Conservation (phyloP, 2,888 invertebrate species). For the Drosophila setosimentum region DNA sequence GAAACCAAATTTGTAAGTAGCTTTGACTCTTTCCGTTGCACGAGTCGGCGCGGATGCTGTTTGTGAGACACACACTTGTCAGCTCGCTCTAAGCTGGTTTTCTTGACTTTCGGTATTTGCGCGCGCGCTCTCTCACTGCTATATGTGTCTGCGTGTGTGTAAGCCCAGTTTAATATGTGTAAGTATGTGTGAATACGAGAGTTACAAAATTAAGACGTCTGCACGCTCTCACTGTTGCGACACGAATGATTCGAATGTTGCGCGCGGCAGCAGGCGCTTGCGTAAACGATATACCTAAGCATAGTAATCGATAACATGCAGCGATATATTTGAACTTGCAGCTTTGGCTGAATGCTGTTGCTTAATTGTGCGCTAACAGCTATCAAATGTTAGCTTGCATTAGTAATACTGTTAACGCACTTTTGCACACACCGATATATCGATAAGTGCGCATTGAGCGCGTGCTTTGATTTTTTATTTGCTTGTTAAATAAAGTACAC, state of each 20-base stretch:
- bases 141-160: constrained; percentile 34
- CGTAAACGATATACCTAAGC: constrained; percentile 23
- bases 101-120: constrained; percentile 45
- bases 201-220: constrained; percentile 43
- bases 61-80: constrained; percentile 68
- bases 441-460: not conserved
- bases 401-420: not conserved
- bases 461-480: not conserved
- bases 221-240: constrained; percentile 49
- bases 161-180: constrained; percentile 64
- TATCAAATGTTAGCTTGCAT: not conserved
- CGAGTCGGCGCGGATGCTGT: constrained; percentile 74
- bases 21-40: constrained; percentile 73
- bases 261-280: constrained; percentile 35
- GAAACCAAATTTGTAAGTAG: constrained; percentile 58
- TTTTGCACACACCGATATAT: constrained; percentile 6
- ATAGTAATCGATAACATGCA: constrained; percentile 17
- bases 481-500: not conserved
- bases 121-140: constrained; percentile 49
- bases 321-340: constrained; percentile 1
- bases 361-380: constrained; percentile 12
- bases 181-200: constrained; percentile 23
- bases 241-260: constrained; percentile 61
- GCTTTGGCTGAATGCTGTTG: constrained; percentile 10
- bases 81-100: constrained; percentile 72